Evolutionary conservation across 2,797 vertebrate species (phyloP).

Genomic region (Syngnathus acus): DNA sequence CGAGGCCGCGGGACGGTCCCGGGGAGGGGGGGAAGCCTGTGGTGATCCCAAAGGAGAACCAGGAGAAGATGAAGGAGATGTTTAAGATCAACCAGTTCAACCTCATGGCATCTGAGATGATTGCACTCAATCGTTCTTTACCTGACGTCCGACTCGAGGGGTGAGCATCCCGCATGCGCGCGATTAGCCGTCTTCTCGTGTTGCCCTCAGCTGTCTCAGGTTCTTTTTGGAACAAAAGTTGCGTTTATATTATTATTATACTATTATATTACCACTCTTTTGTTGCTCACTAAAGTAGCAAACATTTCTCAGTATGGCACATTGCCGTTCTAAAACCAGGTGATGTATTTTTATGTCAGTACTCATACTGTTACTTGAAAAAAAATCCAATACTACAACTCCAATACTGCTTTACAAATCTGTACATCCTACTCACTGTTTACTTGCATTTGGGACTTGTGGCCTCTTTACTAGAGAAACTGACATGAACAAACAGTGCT

Average conservation of each 20-base stretch:
- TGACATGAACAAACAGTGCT: background rate
- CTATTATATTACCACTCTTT: background rate
- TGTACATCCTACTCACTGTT: too few relatives aligned
- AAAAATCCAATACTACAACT: too few relatives aligned
- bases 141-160: slow-evolving; percentile 96
- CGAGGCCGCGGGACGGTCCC: slow-evolving; percentile 87
- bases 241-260: too few relatives aligned
- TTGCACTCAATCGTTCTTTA: slow-evolving; percentile 92
- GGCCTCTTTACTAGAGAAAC: background rate
- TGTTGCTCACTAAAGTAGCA: background rate
- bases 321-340: background rate
- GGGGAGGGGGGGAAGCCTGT: slow-evolving; percentile 97
- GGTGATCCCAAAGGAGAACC: slow-evolving; percentile 92
- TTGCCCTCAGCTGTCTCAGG: background rate
- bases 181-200: background rate
- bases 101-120: slow-evolving; percentile 98
- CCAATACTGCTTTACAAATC: too few relatives aligned
- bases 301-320: background rate
- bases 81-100: slow-evolving; percentile 99
- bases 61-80: slow-evolving; percentile 99
- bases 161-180: slow-evolving; percentile 67
- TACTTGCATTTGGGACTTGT: background rate
- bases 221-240: background rate
- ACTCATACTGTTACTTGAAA: too few relatives aligned
- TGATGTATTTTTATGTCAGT: too few relatives aligned